phyloP scores from a whole-genome alignment of 2,797 vertebrate species.

The Picus viridis region DNA sequence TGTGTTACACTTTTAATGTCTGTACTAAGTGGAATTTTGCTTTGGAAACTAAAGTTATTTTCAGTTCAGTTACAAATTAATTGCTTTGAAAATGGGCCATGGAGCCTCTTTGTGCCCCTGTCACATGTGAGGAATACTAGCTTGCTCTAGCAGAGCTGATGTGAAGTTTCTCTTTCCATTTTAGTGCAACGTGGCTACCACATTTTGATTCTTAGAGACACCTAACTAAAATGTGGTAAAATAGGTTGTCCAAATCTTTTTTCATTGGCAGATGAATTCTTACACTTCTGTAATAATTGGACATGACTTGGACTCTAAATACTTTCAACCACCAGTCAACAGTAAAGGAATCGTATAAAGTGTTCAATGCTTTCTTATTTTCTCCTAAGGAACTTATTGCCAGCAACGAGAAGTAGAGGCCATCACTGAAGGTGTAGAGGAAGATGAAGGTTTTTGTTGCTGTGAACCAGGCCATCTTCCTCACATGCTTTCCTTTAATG shows the following conservation, averaged over 20 bases:
- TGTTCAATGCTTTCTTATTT: neutral
- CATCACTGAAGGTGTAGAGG: conserved; percentile 98
- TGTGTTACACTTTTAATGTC: neutral
- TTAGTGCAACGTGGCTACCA: neutral
- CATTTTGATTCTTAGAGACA: neutral
- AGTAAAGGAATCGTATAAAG: neutral
- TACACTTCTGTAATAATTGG: neutral
- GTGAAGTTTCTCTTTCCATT: neutral
- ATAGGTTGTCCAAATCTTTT: neutral
- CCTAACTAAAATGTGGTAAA: neutral
- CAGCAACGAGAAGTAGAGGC: conserved; percentile 98
- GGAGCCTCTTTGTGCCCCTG: neutral
- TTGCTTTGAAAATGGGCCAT: neutral
- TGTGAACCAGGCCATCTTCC: conserved; percentile 96
- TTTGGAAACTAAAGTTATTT: neutral
- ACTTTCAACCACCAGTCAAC: neutral
- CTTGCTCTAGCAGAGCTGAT: neutral
- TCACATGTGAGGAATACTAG: neutral
- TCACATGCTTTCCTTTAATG: conserved; percentile 94
- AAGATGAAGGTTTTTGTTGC: conserved; percentile 97
- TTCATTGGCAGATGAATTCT: neutral
- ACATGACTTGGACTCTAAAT: neutral
- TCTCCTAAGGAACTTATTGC: conserved; percentile 91
- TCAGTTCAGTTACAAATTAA: neutral
- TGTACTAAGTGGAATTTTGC: neutral